A percentile compares a stretch with the other conserved stretches of the same genome.
Conservation (phyloP, 2,113 vertebrate species). For the Tricholaema leucomelas region DNA sequence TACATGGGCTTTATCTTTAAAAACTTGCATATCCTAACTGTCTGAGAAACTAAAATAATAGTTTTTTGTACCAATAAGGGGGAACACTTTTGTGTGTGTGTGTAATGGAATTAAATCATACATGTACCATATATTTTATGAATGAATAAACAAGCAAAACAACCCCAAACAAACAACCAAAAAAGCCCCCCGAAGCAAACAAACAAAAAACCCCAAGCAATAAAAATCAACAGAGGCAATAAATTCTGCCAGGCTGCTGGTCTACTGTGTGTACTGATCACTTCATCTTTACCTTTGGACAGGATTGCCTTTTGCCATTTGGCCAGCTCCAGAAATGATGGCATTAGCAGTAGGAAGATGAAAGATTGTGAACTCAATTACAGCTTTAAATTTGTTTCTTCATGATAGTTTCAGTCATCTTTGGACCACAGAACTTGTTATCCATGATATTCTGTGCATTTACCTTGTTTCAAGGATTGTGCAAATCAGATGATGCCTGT, state of each 20-base stretch:
- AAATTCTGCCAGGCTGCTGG: background rate
- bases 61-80: background rate
- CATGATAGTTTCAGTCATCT: background rate
- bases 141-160: too few relatives aligned
- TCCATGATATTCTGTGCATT: background rate
- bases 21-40: background rate
- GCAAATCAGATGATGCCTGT: background rate
- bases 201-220: too few relatives aligned
- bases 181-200: too few relatives aligned
- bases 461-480: background rate
- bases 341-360: background rate
- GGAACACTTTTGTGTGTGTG: background rate
- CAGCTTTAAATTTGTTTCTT: background rate
- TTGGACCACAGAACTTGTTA: background rate
- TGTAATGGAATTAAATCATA: background rate
- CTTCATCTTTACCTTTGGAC: background rate
- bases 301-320: background rate
- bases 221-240: background rate
- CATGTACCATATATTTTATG: background rate
- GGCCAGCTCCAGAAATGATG: background rate
- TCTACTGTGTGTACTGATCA: background rate
- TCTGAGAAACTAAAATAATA: background rate
- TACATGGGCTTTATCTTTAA: background rate
- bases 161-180: too few relatives aligned
- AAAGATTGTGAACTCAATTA: background rate